Evolutionary conservation across 2,888 invertebrate genomes (phyloP), one percentile per base, ranked within the genome.

Genomic region (Polyommatus iphigenia): DNA sequence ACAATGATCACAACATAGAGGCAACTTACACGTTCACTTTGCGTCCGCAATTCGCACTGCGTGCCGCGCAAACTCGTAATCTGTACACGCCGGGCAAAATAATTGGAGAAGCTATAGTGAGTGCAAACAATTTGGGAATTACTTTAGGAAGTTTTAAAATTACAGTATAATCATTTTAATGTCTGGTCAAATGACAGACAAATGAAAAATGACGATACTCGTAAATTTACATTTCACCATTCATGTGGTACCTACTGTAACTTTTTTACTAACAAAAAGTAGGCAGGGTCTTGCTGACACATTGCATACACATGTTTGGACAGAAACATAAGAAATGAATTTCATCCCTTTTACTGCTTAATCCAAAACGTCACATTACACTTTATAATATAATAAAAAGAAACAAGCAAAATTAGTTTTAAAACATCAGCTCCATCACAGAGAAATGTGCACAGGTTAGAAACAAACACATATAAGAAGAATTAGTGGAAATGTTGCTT

Each of bases 1-100:
- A 20, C 29, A n/a, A 67, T 32, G 54, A 59, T n/a, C 36, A 59
- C 71, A 75, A 71, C 20, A 67, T 75, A 80, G 78, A 79, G 76
- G 77, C 79, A 77, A 92, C 93, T 93, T 88, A 93, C 93, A 81
- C 90, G 89, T 84, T 85, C 85, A 82, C 87, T 85, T 86, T 89
- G 89, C 85, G 86, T 85, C 82, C 86, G 89, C 84, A 88, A 90
- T 86, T 87, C 86, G 88, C 90, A 89, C 83, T 86, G 84, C 79
- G 89, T 77, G 82, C 88, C 88, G 67, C 90, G 90, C 81, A 91
- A 89, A 83, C 87, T 85, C 86, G 90, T 87, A 87, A 93, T 92
- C 93, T 93, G 90, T 32, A 79, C 76, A 79, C 73, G 79, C 50
- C 78, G 79, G 78, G 72, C 73, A 50, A 50, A 75, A 54, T 50